phyloP scores from a whole-genome alignment of 2,113 vertebrate genomes.

The Neolamprologus sp. region DNA sequence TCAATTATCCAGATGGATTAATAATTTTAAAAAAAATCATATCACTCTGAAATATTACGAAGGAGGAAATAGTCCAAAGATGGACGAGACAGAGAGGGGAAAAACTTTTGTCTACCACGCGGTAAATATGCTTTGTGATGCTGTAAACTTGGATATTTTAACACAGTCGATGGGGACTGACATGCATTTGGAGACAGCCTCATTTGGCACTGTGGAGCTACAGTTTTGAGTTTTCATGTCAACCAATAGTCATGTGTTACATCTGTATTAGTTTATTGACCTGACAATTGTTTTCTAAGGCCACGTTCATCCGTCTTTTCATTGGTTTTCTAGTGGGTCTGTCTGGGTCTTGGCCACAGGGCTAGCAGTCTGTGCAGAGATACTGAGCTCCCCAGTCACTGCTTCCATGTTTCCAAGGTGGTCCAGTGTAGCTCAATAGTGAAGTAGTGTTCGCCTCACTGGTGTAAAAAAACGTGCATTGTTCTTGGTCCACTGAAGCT shows the following conservation, averaged over 20 bases:
- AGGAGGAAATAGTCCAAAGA: neutral
- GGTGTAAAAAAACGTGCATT: neutral
- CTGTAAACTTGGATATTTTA: neutral
- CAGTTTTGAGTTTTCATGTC: neutral
- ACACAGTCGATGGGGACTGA: rapidly evolving
- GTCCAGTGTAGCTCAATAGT: rapidly evolving
- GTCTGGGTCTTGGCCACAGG: rapidly evolving
- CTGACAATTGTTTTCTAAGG: neutral
- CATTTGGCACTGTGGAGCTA: neutral
- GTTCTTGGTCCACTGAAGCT: neutral
- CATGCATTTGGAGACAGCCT: rapidly evolving
- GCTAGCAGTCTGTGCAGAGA: neutral
- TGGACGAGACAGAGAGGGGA: rapidly evolving
- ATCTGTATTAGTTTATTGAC: neutral
- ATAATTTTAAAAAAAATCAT: rapidly evolving
- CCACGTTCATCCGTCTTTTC: rapidly evolving
- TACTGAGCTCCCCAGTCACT: neutral
- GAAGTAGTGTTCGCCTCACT: neutral
- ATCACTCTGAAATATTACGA: rapidly evolving
- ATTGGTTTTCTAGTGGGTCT: neutral
- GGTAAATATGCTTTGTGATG: neutral
- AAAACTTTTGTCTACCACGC: rapidly evolving
- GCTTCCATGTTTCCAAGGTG: neutral
- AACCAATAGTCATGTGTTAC: neutral
- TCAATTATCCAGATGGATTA: neutral